These are phyloP conservation scores for Drosophila teissieri DNA, from an alignment of 1,140 invertebrate genomes.

Conservation along the genomic window DNA sequence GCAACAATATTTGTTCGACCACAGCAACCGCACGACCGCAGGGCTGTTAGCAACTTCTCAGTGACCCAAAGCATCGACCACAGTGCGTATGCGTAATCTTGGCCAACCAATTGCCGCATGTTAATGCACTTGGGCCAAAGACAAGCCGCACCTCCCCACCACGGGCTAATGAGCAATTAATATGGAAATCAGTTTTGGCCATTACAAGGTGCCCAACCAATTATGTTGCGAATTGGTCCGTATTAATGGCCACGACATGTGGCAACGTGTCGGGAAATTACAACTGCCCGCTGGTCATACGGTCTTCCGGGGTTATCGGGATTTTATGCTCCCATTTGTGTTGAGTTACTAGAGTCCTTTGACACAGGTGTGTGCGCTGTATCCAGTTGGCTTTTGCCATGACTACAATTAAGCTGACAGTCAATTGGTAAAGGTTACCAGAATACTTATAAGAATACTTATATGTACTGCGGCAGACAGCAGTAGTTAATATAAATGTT, in stretches of 20 bases:
- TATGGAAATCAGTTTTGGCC: slow-evolving; percentile 67
- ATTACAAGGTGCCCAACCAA: slow-evolving; percentile 51
- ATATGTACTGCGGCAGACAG: no score
- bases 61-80: background rate
- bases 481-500: background rate
- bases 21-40: slow-evolving; percentile 43
- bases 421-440: no score
- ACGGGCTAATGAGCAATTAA: slow-evolving; percentile 67
- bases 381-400: no score
- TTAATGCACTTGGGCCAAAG: slow-evolving; percentile 32
- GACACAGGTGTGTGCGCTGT: no score
- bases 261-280: slow-evolving; percentile 19
- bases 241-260: slow-evolving; percentile 24
- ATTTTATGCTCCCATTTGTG: background rate
- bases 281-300: background rate
- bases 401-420: no score
- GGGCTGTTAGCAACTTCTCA: slow-evolving; percentile 13
- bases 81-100: slow-evolving; percentile 59
- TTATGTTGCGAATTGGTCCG: slow-evolving; percentile 40
- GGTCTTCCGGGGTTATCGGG: no score
- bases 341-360: background rate
- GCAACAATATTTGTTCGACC: slow-evolving; percentile 33
- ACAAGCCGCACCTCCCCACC: slow-evolving; percentile 17
- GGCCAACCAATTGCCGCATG: slow-evolving; percentile 26
- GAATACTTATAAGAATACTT: no score